phyloP scores from a whole-genome alignment of 2,113 vertebrate species.

The Brachypteracias leptosomus region DNA sequence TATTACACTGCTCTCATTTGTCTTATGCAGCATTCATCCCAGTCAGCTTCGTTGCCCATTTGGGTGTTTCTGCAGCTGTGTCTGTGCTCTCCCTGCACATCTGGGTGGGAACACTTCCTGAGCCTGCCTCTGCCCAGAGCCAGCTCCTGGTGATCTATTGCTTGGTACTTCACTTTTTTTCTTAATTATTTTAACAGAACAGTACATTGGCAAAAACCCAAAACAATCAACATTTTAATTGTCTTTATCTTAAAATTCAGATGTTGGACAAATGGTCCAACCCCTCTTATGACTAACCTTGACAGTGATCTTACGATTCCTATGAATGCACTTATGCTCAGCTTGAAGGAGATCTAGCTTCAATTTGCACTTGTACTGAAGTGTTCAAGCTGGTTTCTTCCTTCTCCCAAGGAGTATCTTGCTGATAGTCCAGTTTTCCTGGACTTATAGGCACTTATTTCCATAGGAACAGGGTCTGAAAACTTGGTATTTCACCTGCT shows the following conservation, averaged over 20 bases:
- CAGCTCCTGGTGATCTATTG: neutral
- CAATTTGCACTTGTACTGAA: rapidly evolving
- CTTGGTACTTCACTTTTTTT: neutral
- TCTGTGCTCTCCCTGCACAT: neutral
- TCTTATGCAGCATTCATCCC: neutral
- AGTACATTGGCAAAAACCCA: neutral
- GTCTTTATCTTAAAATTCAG: neutral
- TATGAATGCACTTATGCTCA: neutral
- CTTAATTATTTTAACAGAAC: neutral
- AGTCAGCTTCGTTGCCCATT: neutral
- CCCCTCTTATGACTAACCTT: neutral
- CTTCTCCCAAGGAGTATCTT: neutral
- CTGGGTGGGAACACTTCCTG: neutral
- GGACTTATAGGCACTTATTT: neutral
- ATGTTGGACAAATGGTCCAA: neutral
- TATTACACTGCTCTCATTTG: neutral
- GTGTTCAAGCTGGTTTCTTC: neutral
- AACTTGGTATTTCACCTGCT: neutral
- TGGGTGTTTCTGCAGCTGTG: neutral
- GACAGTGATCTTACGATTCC: neutral
- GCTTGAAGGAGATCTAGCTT: neutral
- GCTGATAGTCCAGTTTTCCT: neutral
- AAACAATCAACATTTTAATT: neutral
- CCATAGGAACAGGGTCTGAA: neutral
- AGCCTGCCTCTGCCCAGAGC: neutral